Conservation (phyloP, 2,113 vertebrate genomes). For the Colistium nudipinnis region DNA sequence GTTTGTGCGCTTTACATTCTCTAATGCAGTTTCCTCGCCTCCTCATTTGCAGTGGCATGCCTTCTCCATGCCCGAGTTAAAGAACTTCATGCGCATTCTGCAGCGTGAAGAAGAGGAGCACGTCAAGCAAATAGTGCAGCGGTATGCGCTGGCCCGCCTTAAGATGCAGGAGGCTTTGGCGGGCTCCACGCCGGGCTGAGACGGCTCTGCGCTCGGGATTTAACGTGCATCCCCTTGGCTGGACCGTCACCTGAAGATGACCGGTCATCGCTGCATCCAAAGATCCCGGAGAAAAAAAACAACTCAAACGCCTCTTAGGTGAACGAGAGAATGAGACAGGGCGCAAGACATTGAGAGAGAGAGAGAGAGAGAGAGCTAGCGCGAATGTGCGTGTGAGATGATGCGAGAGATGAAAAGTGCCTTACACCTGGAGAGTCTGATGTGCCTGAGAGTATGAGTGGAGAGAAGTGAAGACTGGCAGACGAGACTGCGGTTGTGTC, state of each 20-base stretch:
- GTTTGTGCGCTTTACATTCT: not conserved
- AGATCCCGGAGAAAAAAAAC: constrained; percentile 66
- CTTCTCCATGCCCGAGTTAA: constrained; percentile 92
- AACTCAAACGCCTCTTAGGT: constrained; percentile 69
- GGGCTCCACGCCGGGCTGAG: constrained; percentile 86
- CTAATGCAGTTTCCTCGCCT: not conserved
- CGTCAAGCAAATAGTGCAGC: constrained; percentile 87
- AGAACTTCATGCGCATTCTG: constrained; percentile 93
- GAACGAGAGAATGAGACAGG: constrained; percentile 72
- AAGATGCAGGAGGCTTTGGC: constrained; percentile 88
- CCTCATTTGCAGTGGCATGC: constrained; percentile 89
- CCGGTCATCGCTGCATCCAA: constrained; percentile 66
- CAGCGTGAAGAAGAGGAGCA: constrained; percentile 94
- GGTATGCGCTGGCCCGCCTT: constrained; percentile 87
- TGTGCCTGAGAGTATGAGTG: constrained; percentile 78
- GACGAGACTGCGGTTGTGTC: constrained; percentile 40
- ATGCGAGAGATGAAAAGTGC: constrained; percentile 76
- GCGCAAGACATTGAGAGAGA: constrained; percentile 68
- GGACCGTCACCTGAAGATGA: constrained; percentile 36
- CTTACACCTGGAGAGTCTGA: constrained; percentile 81
- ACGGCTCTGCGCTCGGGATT: constrained; percentile 4
- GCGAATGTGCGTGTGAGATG: constrained; percentile 75
- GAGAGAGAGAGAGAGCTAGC: constrained; percentile 72
- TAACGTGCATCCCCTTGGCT: constrained; percentile 59
- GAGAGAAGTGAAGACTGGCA: constrained; percentile 63